A percentile compares a stretch with the other conserved stretches of the same genome.
phyloP scores from a whole-genome alignment of 2,797 vertebrate species.

The Pseudomugil gertrudae region DNA sequence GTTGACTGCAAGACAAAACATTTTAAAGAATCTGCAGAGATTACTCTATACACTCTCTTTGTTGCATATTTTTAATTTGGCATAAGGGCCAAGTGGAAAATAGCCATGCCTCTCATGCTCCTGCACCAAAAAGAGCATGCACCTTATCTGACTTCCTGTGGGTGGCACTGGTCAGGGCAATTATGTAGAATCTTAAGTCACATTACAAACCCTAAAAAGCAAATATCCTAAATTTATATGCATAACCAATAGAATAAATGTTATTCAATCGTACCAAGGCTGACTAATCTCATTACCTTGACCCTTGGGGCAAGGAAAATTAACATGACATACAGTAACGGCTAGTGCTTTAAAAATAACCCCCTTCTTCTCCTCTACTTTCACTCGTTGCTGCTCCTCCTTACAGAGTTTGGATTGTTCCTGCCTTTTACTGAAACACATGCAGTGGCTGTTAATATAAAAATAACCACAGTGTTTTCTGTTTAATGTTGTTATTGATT shows the following conservation, averaged over 20 bases:
- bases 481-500: background rate
- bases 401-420: background rate
- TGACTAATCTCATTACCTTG: slow-evolving; percentile 39
- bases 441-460: background rate
- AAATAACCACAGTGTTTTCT: too few relatives aligned
- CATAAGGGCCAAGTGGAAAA: background rate
- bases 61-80: too few relatives aligned
- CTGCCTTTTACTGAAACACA: background rate
- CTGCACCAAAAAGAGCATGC: slow-evolving; percentile 2
- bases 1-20: background rate
- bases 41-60: too few relatives aligned
- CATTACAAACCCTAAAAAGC: slow-evolving; percentile 1
- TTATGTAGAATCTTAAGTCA: slow-evolving; percentile 11
- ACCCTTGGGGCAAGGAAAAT: slow-evolving; percentile 24
- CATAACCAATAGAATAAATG: slow-evolving; percentile 13
- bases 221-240: slow-evolving; percentile 12
- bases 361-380: background rate
- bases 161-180: slow-evolving; percentile 8
- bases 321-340: slow-evolving; percentile 12
- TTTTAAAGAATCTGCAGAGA: background rate
- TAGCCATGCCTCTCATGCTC: background rate
- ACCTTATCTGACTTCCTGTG: slow-evolving; percentile 4
- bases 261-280: slow-evolving; percentile 31
- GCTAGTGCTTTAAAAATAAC: background rate
- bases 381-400: background rate